These are phyloP conservation scores for Conus betulinus DNA, from an alignment of 1,140 invertebrate genomes.

Conservation along the genomic window DNA sequence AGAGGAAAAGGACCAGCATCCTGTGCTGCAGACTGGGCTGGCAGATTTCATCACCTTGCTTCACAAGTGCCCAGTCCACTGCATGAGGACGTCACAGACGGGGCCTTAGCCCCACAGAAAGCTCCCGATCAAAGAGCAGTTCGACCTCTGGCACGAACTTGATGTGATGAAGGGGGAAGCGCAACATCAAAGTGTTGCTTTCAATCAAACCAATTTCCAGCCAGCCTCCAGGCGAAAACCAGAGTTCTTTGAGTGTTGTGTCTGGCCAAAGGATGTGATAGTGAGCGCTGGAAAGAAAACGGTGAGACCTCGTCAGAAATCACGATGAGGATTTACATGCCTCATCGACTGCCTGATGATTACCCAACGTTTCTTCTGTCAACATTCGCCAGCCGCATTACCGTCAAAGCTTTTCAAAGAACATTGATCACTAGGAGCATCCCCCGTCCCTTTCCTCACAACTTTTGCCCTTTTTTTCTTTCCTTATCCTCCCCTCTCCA, in stretches of 20 bases:
- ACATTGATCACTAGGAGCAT: background rate
- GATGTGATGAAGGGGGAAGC: background rate
- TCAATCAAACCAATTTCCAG: constrained; percentile 28
- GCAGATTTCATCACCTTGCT: no score
- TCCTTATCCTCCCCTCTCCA: background rate
- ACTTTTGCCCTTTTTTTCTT: background rate
- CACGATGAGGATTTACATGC: constrained; percentile 18
- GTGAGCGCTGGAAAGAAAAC: background rate
- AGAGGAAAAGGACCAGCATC: no score
- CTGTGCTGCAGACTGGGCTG: no score
- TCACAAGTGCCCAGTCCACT: no score
- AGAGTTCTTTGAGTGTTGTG: background rate
- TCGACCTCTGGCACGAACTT: background rate
- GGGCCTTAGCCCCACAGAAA: background rate
- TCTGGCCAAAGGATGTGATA: background rate
- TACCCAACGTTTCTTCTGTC: constrained; percentile 19
- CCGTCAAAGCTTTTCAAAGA: background rate
- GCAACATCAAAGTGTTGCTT: constrained; percentile 17
- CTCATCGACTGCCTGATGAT: background rate
- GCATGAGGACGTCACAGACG: no score
- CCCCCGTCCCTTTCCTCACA: background rate
- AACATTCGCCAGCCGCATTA: constrained; percentile 2
- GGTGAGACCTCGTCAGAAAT: constrained; percentile 5
- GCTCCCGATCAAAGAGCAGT: background rate
- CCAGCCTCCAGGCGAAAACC: background rate